These are phyloP conservation scores for Xenopus laevis DNA, from an alignment of 2,113 vertebrate genomes.

Conservation along the genomic window DNA sequence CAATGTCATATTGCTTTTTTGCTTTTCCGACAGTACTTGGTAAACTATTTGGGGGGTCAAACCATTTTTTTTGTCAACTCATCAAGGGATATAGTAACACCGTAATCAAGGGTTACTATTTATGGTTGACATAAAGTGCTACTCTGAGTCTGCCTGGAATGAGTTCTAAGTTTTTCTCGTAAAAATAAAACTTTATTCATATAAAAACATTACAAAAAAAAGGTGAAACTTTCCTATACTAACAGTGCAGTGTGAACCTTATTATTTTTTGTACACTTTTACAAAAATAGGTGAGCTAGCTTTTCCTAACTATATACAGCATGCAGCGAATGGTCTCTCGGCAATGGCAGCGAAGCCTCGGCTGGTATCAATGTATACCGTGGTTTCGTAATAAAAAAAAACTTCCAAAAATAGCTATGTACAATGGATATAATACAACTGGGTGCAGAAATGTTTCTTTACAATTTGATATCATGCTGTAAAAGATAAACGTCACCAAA, in stretches of 20 bases:
- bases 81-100: no score
- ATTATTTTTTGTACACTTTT: constrained; percentile 33
- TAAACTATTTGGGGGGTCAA: no score
- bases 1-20: no score
- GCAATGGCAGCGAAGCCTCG: neutral
- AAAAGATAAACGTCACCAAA: neutral
- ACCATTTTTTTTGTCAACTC: no score
- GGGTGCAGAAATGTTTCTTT: constrained; percentile 7
- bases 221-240: constrained; percentile 65
- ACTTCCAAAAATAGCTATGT: neutral
- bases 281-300: constrained; percentile 56
- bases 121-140: constrained; percentile 52
- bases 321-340: constrained; percentile 50
- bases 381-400: neutral
- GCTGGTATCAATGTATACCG: neutral
- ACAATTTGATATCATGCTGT: neutral
- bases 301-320: constrained; percentile 57
- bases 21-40: no score
- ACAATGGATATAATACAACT: constrained; percentile 28
- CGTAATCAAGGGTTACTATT: no score
- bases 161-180: constrained; percentile 55
- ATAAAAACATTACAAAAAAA: constrained; percentile 52
- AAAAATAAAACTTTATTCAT: constrained; percentile 55
- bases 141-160: constrained; percentile 56
- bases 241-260: constrained; percentile 71